Evolutionary conservation across 2,888 invertebrate species (phyloP), one percentile per base, ranked within the genome.

Genomic region (Asteroscopus sphinx): DNA sequence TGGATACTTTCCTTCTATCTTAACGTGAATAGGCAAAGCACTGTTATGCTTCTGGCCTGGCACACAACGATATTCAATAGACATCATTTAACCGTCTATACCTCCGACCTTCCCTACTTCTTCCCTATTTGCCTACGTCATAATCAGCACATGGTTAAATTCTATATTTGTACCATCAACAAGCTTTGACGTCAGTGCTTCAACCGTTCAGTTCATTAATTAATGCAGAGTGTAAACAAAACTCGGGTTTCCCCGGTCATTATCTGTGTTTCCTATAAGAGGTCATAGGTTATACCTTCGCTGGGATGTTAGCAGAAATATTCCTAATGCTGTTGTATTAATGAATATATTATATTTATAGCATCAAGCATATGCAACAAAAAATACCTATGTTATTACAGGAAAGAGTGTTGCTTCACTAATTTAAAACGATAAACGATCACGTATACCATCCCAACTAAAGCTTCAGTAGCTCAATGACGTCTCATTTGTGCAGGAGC

Each of bases 181-280:
- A 9, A 28, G 9, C 7, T 17, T 4, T 52, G 44, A 68, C 68
- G 63, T 68, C 46, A 32, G 11, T 21, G 16, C 16, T 26, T 37
- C 17, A 21, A 0, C 1, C 33, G 33, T 17, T 16, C 12, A 25
- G 7, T 46, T 52, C 16, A 52, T 56, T 59, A 73, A 49, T 73
- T 62, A 62, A 37, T 40, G 40, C 35, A n/a, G 25, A 25, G 13
- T 26, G 44, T 60, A 74, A 67, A 75, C 62, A 67, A 49, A 67
- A 11, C 3, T 11, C 32, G 72, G 56, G 15, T 60, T 75, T 75
- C 52, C 75, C 72, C 36, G 6, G 33, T 17, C 12, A 44, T 66
- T 62, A 44, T 41, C 48, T 9, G 25, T 30, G 21, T 17, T 52
- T 13, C 49, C 52, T 52, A 71, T n/a, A 37, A 1, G 26, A 45